These are phyloP conservation scores for Agrypnus murinus DNA, from an alignment of 2,888 invertebrate genomes.

Conservation along the genomic window DNA sequence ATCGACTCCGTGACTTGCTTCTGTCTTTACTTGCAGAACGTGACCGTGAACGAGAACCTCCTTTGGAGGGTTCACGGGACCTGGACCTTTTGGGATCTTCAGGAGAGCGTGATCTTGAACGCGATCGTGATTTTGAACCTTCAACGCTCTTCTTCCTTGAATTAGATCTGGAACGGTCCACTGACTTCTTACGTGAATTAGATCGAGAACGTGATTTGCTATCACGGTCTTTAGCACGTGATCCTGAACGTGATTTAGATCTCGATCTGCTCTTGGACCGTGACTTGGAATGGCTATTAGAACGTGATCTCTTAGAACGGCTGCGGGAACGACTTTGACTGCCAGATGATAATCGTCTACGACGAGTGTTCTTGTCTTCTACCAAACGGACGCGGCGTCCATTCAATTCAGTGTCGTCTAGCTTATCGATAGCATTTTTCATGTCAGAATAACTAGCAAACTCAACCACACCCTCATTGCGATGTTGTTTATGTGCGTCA, in stretches of 20 bases:
- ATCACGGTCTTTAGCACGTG: constrained; percentile 49
- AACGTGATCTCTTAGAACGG: constrained; percentile 72
- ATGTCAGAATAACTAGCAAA: constrained; percentile 96
- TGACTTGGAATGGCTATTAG: constrained; percentile 64
- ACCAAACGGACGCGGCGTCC: constrained; percentile 94
- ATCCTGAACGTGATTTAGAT: constrained; percentile 48
- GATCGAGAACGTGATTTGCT: constrained; percentile 68
- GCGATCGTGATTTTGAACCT: constrained; percentile 56
- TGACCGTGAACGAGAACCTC: constrained; percentile 67
- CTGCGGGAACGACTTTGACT: constrained; percentile 72
- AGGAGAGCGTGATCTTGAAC: constrained; percentile 62
- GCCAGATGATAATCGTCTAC: constrained; percentile 71
- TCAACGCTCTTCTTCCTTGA: constrained; percentile 47
- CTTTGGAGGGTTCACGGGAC: constrained; percentile 65
- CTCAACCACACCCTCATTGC: constrained; percentile 97
- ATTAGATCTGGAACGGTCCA: constrained; percentile 64
- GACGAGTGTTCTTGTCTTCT: constrained; percentile 85
- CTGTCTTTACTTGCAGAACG: constrained; percentile 65
- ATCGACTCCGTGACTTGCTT: constrained; percentile 66
- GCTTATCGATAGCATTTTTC: constrained; percentile 96
- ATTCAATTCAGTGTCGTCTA: constrained; percentile 97
- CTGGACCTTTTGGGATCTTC: constrained; percentile 41
- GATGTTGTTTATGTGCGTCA: constrained; percentile 95
- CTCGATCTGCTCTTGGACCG: constrained; percentile 63
- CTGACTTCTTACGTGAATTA: constrained; percentile 66